Evolutionary conservation across 2,888 invertebrate genomes (phyloP), one percentile per base, ranked within the genome.

Genomic region (Pelosia muscerda): DNA sequence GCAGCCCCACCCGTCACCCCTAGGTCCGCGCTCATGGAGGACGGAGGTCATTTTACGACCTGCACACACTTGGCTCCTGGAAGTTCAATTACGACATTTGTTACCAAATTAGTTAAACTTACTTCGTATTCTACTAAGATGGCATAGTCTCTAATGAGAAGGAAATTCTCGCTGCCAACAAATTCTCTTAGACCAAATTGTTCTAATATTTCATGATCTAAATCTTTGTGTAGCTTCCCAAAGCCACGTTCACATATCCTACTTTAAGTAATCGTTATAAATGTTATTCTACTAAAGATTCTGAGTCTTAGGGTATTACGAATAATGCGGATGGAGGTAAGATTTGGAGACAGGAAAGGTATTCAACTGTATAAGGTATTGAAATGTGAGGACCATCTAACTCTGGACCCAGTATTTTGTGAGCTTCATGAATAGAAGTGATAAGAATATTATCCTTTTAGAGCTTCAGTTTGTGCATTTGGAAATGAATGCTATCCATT

Each of bases 171-270:
- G 69, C 75, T 63, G 69, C 38, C 34, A 53, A 57, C 66, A 31
- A 66, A 72, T 71, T 68, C 74, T 67, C 62, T 70, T 66, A 59
- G 66, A 76, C 68, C 67, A 64, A 81, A 75, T 80, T 78, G 71
- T 63, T 62, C 75, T 67, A 76, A 81, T 81, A 79, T 75, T 76
- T 81, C 81, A 81, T 77, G 78, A 81, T 81, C 81, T 63, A 74
- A 81, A 81, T 81, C 81, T 77, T 69, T 57, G 59, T 69, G 63
- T 58, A 62, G 69, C 75, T 62, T 64, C 71, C 70, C 65, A 71
- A 73, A 77, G 67, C 76, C 72, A 61, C 71, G 71, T 69, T 73
- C 78, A 75, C 81, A 76, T 75, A 74, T 73, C 71, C 75, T 74
- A 72, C 74, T 76, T 75, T 73, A 71, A 66, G 77, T 79, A 79